A percentile compares a stretch with the other conserved stretches of the same genome.
These are phyloP conservation scores for Leptinotarsa tumamoca DNA, from an alignment of 2,888 invertebrate species.

Conservation along the genomic window DNA sequence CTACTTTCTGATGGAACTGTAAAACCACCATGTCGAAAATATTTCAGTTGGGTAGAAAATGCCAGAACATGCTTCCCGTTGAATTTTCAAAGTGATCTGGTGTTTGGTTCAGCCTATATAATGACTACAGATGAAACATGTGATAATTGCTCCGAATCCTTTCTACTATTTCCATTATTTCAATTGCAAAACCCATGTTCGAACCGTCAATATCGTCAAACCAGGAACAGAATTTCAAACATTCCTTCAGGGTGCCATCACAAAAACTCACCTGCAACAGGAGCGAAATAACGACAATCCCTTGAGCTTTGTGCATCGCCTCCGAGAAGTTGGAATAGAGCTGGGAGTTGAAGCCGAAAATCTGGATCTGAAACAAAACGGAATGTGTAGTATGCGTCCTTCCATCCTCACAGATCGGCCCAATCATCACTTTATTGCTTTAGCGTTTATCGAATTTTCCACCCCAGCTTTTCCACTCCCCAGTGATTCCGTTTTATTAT, in stretches of 20 bases:
- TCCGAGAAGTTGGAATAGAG: constrained; percentile 96
- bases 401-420: constrained; percentile 58
- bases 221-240: constrained; percentile 21
- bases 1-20: no score
- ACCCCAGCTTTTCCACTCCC: constrained; percentile 57
- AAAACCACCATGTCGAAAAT: no score
- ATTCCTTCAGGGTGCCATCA: constrained; percentile 31
- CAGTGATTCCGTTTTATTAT: constrained; percentile 39
- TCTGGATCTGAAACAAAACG: constrained; percentile 86
- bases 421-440: constrained; percentile 66
- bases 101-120: no score
- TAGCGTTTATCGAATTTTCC: constrained; percentile 65
- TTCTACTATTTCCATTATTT: not conserved
- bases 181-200: constrained; percentile 12
- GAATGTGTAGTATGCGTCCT: constrained; percentile 43
- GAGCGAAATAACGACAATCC: constrained; percentile 93
- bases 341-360: constrained; percentile 98
- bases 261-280: constrained; percentile 85
- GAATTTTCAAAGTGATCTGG: no score
- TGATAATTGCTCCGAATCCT: no score
- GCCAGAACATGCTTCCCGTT: no score
- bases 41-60: no score
- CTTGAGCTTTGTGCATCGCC: constrained; percentile 93
- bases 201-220: constrained; percentile 27
- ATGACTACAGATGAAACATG: no score